These are phyloP conservation scores for Ciona savignyi DNA, from an alignment of 23 tunicate species.

Conservation along the genomic window DNA sequence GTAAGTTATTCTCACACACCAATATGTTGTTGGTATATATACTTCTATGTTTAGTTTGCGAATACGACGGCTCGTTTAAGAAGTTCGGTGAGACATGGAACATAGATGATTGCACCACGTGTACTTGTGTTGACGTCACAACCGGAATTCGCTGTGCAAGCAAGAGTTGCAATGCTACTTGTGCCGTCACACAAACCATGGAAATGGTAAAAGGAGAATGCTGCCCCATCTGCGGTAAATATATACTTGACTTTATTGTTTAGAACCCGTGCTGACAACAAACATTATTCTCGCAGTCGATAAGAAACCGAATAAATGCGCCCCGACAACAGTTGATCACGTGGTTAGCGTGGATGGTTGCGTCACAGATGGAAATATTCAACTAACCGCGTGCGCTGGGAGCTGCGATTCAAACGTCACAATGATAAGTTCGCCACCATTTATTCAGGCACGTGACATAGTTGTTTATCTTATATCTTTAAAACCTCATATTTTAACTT, in stretches of 20 bases:
- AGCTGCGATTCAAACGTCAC: conserved; percentile 54
- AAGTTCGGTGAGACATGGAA: conserved; percentile 42
- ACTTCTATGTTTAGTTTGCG: conserved; percentile 54
- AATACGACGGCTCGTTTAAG: conserved; percentile 32
- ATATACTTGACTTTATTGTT: not conserved
- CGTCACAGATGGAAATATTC: conserved; percentile 43
- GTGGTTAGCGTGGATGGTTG: conserved; percentile 30
- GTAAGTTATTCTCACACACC: too few relatives aligned
- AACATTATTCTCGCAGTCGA: not conserved
- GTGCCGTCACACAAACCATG: conserved; percentile 12
- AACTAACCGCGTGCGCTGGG: conserved; percentile 77
- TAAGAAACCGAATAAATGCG: conserved; percentile 20
- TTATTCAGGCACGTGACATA: conserved; percentile 50
- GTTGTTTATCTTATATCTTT: conserved; percentile 24
- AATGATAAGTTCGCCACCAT: conserved; percentile 43
- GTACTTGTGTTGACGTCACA: conserved; percentile 34
- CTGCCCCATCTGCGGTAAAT: conserved; percentile 65
- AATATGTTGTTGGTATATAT: too few relatives aligned
- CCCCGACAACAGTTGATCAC: conserved; percentile 11
- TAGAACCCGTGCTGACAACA: not conserved
- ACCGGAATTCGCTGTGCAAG: conserved; percentile 14
- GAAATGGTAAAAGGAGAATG: conserved; percentile 37
- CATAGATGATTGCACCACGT: conserved; percentile 28
- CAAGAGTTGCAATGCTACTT: conserved; percentile 1
- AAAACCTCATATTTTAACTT: not conserved